Evolutionary conservation across 92 coral and sea anemone species (phyloP).

Genomic region (Epizoanthus ramosus): DNA sequence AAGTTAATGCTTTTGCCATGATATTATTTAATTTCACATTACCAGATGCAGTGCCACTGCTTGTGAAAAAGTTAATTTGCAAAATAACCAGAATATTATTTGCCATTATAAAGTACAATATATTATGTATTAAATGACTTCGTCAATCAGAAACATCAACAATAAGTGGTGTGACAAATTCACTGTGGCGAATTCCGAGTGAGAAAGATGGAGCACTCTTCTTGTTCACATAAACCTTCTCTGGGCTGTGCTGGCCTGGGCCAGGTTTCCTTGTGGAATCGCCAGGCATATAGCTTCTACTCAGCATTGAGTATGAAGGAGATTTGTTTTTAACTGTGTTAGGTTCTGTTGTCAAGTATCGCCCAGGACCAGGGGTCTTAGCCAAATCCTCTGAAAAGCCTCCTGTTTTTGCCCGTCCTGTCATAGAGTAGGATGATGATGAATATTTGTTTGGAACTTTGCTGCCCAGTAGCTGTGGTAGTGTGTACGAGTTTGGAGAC

Average conservation of each 20-base stretch:
- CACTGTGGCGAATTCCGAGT: constrained; percentile 96
- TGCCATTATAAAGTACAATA: background rate
- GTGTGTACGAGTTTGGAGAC: constrained; percentile 83
- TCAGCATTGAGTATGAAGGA: constrained; percentile 82
- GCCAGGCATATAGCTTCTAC: constrained; percentile 95
- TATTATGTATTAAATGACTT: constrained; percentile 10
- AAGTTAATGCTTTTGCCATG: background rate
- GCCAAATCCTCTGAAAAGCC: constrained; percentile 98
- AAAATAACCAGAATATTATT: background rate
- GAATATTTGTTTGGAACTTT: constrained; percentile 84
- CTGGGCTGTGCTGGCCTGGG: constrained; percentile 99
- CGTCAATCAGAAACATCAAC: constrained; percentile 82
- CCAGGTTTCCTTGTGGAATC: constrained; percentile 96
- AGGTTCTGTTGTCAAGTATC: constrained; percentile 72
- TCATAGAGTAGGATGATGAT: constrained; percentile 95
- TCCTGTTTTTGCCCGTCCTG: constrained; percentile 89
- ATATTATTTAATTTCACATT: too few species aligned
- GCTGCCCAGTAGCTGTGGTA: constrained; percentile 82
- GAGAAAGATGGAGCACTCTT: constrained; percentile 73
- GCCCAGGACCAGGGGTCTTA: constrained; percentile 96
- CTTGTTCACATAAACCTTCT: constrained; percentile 86
- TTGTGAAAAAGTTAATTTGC: constrained; percentile 9
- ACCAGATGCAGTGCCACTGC: background rate
- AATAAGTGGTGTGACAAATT: constrained; percentile 91
- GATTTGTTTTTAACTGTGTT: constrained; percentile 66